phyloP scores from a whole-genome alignment of 2,888 invertebrate species.

The Caenorhabditis sinica region DNA sequence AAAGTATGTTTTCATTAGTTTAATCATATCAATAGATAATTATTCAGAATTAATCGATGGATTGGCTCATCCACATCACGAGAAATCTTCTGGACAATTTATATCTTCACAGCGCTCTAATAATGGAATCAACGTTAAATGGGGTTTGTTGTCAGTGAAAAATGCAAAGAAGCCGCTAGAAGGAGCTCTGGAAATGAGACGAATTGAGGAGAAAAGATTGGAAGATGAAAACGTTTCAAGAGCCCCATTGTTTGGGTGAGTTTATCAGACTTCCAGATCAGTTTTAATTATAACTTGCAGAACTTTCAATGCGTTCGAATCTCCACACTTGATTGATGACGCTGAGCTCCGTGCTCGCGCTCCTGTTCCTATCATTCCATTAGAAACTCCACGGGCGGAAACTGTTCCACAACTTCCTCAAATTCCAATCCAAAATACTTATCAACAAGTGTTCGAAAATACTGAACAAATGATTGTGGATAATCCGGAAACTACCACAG shows the following conservation, averaged over 20 bases:
- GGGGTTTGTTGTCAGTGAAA: slow-evolving; percentile 30
- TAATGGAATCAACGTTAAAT: slow-evolving; percentile 1
- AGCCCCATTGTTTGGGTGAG: slow-evolving; percentile 59
- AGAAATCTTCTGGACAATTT: slow-evolving; percentile 1
- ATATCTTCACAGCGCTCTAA: neutral
- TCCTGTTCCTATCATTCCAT: slow-evolving; percentile 33
- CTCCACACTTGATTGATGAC: slow-evolving; percentile 16
- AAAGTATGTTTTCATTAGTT: neutral
- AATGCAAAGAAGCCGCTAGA: neutral
- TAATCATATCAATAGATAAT: neutral
- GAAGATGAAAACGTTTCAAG: slow-evolving; percentile 20
- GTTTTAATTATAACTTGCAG: slow-evolving; percentile 20
- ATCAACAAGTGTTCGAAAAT: slow-evolving; percentile 36
- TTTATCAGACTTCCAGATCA: too few relatives aligned
- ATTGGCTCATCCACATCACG: neutral
- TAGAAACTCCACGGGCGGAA: neutral
- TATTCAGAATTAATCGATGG: too few relatives aligned
- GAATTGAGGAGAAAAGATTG: slow-evolving; percentile 30
- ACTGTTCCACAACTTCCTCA: neutral
- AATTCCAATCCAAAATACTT: neutral
- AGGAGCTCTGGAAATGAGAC: slow-evolving; percentile 3
- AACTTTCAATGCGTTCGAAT: slow-evolving; percentile 35
- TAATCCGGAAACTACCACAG: neutral
- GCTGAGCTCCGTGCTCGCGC: slow-evolving; percentile 21
- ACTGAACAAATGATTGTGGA: neutral